A percentile compares a stretch with the other conserved stretches of the same genome.
These are phyloP conservation scores for Drosophila obscura DNA, from an alignment of 1,140 invertebrate genomes.

Conservation along the genomic window DNA sequence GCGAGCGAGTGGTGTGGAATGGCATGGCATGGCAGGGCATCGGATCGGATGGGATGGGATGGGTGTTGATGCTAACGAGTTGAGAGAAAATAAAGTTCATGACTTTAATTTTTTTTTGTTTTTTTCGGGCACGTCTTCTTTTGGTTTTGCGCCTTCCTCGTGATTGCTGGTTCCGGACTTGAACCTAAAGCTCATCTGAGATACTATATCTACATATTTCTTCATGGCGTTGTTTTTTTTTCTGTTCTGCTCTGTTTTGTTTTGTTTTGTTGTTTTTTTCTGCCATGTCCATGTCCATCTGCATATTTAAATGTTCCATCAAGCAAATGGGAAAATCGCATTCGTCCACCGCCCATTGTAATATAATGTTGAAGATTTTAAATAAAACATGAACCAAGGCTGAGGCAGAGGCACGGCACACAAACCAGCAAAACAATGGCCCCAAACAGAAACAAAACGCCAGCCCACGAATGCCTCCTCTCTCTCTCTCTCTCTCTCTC, in stretches of 20 bases:
- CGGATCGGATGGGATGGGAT: neutral
- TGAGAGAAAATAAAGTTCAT: constrained; percentile 70
- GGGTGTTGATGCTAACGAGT: constrained; percentile 76
- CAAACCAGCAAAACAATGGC: constrained; percentile 42
- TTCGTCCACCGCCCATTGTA: constrained; percentile 61
- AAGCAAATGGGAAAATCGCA: constrained; percentile 63
- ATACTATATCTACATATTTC: neutral
- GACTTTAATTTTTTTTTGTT: constrained; percentile 47
- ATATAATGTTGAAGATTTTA: constrained; percentile 70
- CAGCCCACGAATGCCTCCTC: neutral
- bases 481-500: constrained; percentile 2
- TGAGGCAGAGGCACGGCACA: constrained; percentile 5
- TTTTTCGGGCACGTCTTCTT: constrained; percentile 36
- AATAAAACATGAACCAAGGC: constrained; percentile 67
- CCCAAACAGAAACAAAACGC: constrained; percentile 10
- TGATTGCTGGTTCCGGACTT: constrained; percentile 25
- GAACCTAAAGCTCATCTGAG: too few relatives aligned
- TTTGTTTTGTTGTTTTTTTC: constrained; percentile 29
- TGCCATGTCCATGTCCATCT: constrained; percentile 45
- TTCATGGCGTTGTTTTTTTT: neutral
- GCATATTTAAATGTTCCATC: constrained; percentile 66
- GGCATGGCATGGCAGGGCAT: neutral
- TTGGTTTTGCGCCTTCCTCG: constrained; percentile 22
- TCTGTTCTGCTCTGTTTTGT: constrained; percentile 10
- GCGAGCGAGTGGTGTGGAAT: neutral